phyloP scores from a whole-genome alignment of 1,140 invertebrate genomes.

The Nephila pilipes region DNA sequence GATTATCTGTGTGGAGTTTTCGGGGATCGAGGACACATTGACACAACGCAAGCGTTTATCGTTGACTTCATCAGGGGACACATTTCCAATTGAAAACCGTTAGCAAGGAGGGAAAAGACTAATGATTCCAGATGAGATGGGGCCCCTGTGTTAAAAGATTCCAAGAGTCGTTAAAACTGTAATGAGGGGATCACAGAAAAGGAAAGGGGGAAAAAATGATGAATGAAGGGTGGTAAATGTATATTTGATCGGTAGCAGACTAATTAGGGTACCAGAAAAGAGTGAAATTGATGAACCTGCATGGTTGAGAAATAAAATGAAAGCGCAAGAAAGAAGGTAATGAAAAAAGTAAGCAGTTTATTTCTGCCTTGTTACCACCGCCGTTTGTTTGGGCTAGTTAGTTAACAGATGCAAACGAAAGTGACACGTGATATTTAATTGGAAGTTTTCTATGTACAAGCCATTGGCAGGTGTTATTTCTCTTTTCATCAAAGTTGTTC shows the following conservation, averaged over 20 bases:
- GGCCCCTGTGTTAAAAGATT: background rate
- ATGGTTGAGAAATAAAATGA: background rate
- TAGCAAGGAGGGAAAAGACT: background rate
- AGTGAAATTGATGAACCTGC: background rate
- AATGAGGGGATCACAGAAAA: background rate
- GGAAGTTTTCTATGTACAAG: too few species aligned
- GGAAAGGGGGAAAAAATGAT: background rate
- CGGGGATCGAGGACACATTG: constrained; percentile 9
- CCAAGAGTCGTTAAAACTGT: background rate
- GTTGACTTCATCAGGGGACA: background rate
- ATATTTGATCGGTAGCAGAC: constrained; percentile 7
- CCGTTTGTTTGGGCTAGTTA: background rate
- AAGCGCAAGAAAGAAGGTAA: too few species aligned
- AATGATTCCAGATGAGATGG: background rate
- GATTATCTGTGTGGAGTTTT: background rate
- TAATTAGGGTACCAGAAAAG: background rate
- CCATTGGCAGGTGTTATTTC: too few species aligned
- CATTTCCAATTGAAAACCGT: background rate
- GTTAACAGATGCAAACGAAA: too few species aligned
- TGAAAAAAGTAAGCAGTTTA: background rate
- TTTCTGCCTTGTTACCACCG: background rate
- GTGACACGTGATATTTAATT: too few species aligned
- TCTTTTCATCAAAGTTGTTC: too few species aligned
- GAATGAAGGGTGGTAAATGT: background rate
- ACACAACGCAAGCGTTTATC: background rate